Percentiles rank a stretch among this genome's conserved stretches.
phyloP scores from a whole-genome alignment of 2,797 vertebrate genomes.

The Loris lydekkerianus region DNA sequence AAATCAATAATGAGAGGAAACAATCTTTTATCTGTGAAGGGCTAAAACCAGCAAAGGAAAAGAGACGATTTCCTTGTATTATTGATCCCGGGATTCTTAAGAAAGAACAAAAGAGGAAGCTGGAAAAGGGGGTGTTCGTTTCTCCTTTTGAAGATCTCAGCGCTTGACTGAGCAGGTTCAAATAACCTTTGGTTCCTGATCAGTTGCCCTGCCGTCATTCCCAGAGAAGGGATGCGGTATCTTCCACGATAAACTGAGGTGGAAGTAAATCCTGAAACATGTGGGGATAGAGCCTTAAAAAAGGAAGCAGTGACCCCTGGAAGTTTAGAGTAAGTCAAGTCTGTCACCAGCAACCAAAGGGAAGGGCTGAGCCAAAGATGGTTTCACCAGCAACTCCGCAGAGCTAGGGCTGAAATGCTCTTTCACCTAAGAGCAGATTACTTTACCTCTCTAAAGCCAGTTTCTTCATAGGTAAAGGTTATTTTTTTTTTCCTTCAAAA shows the following conservation, averaged over 20 bases:
- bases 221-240: not conserved
- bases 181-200: not conserved
- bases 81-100: not conserved
- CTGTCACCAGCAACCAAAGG: no score
- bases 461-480: not conserved
- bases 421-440: not conserved
- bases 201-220: not conserved
- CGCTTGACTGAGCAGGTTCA: not conserved
- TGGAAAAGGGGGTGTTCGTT: no score
- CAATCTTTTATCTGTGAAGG: not conserved
- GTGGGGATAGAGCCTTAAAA: accelerated
- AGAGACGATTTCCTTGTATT: not conserved
- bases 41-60: not conserved
- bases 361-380: not conserved
- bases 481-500: not conserved
- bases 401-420: not conserved
- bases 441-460: not conserved
- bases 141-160: not conserved
- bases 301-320: not conserved
- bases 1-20: not conserved
- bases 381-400: not conserved
- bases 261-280: not conserved
- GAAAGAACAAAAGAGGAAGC: not conserved
- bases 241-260: not conserved
- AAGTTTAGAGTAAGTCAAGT: not conserved